These are phyloP conservation scores for Drosophila insularis DNA, from an alignment of 1,140 invertebrate genomes.

Conservation along the genomic window DNA sequence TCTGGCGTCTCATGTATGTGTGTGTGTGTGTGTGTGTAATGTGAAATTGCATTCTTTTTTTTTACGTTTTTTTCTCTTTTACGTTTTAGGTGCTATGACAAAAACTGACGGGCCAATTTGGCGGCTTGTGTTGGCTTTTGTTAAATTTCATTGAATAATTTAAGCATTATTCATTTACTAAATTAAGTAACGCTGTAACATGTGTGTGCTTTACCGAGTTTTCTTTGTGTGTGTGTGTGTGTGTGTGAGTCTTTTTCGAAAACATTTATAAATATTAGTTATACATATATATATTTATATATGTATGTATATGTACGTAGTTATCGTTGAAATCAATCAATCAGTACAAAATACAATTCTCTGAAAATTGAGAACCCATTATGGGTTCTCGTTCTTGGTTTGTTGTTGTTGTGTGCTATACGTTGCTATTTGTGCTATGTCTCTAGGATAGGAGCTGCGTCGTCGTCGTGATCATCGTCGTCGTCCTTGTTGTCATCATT, in stretches of 20 bases:
- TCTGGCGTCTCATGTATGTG: constrained; percentile 21
- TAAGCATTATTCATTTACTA: constrained; percentile 37
- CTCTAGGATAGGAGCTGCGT: constrained; percentile 43
- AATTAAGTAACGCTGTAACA: constrained; percentile 64
- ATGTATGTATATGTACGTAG: constrained; percentile 30
- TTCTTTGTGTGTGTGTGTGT: constrained; percentile 20
- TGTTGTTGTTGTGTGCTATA: constrained; percentile 20
- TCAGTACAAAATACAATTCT: constrained; percentile 56
- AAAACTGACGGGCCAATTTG: constrained; percentile 65
- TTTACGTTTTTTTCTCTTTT: constrained; percentile 15
- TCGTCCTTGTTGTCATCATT: background rate
- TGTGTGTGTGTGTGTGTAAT: background rate
- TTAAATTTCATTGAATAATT: constrained; percentile 11
- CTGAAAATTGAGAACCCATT: constrained; percentile 34
- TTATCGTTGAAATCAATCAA: constrained; percentile 33
- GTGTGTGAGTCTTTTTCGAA: constrained; percentile 50
- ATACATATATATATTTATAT: constrained; percentile 46
- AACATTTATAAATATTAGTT: constrained; percentile 51
- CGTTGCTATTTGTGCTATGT: constrained; percentile 59
- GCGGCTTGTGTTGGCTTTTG: constrained; percentile 34
- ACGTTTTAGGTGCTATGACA: constrained; percentile 70
- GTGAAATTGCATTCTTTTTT: background rate
- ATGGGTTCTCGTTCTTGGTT: constrained; percentile 12
- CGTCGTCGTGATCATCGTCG: background rate
- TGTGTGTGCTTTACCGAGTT: constrained; percentile 32